A percentile compares a stretch with the other conserved stretches of the same genome.
Conservation (phyloP, 2,888 invertebrate genomes). For the Listrodromus nycthemerus region DNA sequence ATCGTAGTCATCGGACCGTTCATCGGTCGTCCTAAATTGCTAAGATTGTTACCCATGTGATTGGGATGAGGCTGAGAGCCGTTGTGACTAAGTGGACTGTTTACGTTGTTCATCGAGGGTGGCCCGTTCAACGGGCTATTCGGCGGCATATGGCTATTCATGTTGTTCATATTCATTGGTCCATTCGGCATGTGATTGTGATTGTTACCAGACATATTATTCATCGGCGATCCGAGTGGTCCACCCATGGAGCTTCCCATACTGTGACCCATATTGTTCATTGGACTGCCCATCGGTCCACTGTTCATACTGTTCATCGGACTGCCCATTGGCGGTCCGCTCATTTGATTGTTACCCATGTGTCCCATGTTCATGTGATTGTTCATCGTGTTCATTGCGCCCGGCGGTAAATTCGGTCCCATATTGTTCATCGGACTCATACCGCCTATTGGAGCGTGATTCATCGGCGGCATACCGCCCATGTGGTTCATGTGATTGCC, state of each 20-base stretch:
- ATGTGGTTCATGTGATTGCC: constrained; percentile 87
- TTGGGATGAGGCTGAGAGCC: constrained; percentile 82
- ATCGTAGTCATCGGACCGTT: constrained; percentile 90
- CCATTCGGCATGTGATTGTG: constrained; percentile 81
- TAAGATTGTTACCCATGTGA: constrained; percentile 82
- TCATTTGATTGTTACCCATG: constrained; percentile 85
- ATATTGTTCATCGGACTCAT: constrained; percentile 90
- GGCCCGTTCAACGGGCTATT: constrained; percentile 82
- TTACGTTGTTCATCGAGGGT: constrained; percentile 81
- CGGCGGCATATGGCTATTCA: constrained; percentile 83
- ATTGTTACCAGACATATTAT: constrained; percentile 86
- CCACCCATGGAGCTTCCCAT: constrained; percentile 90
- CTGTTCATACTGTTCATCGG: constrained; percentile 85
- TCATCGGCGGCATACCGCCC: constrained; percentile 87
- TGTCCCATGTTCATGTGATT: constrained; percentile 85
- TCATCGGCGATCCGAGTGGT: constrained; percentile 88
- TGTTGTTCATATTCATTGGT: constrained; percentile 82
- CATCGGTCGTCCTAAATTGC: constrained; percentile 87
- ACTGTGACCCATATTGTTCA: constrained; percentile 88
- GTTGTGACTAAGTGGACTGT: constrained; percentile 81
- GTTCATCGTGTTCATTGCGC: constrained; percentile 86
- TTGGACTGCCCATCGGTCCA: constrained; percentile 88
- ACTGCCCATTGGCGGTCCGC: constrained; percentile 88
- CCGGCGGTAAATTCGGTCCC: constrained; percentile 91
- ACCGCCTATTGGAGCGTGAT: constrained; percentile 88